Evolutionary conservation across 2,113 vertebrate genomes (phyloP).

Genomic region (Hippocampus abdominalis): DNA sequence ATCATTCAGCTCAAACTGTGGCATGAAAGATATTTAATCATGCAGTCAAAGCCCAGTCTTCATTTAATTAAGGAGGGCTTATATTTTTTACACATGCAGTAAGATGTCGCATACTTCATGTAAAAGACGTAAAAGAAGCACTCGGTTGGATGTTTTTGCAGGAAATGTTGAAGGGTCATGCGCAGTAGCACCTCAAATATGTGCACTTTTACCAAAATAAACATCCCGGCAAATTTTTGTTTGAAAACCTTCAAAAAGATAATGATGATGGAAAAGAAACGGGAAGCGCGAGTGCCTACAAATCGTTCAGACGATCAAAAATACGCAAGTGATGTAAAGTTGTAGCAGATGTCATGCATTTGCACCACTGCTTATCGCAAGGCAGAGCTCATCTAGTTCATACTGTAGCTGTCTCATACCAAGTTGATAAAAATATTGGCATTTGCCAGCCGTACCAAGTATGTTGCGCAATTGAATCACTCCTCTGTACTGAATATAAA

Average conservation of each 20-base stretch:
- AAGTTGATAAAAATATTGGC: background rate
- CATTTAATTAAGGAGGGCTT: background rate
- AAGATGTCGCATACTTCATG: background rate
- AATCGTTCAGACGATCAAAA: background rate
- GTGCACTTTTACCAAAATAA: background rate
- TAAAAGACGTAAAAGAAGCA: background rate
- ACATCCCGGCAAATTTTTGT: background rate
- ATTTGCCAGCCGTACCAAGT: background rate
- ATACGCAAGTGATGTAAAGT: background rate
- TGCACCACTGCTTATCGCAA: background rate
- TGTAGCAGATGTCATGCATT: background rate
- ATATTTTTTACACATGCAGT: background rate
- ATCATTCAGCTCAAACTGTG: background rate
- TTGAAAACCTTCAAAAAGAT: background rate
- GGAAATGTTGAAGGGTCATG: background rate
- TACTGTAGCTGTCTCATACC: background rate
- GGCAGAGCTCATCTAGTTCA: background rate
- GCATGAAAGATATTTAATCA: background rate
- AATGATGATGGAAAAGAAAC: background rate
- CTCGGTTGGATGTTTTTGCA: background rate
- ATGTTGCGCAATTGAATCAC: background rate
- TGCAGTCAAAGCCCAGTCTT: background rate
- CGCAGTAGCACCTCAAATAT: background rate
- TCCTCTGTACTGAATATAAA: background rate
- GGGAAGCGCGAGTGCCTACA: background rate